phyloP scores from a whole-genome alignment of 2,113 vertebrate species.

The Nyctibius bracteatus region DNA sequence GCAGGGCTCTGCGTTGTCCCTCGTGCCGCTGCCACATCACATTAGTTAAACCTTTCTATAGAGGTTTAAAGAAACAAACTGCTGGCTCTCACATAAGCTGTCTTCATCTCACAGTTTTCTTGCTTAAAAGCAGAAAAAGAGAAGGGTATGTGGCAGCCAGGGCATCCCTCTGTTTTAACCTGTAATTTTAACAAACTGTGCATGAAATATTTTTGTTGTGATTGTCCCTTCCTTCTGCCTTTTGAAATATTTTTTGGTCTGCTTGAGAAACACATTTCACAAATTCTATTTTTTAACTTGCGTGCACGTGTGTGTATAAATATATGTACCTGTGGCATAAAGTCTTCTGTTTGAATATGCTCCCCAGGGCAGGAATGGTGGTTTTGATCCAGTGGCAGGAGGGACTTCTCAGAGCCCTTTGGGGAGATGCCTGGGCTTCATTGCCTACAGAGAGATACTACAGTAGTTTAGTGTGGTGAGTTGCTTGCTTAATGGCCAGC shows the following conservation, averaged over 20 bases:
- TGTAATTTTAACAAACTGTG: background rate
- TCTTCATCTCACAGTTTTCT: background rate
- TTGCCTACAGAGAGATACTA: background rate
- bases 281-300: background rate
- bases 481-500: accelerated
- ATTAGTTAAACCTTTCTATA: background rate
- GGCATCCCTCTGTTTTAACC: background rate
- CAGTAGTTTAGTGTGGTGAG: background rate
- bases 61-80: background rate
- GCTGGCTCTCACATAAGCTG: background rate
- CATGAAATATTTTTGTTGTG: background rate
- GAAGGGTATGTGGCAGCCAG: background rate
- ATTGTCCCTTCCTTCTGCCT: background rate
- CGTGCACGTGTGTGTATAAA: background rate
- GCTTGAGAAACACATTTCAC: background rate
- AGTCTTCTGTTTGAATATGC: background rate
- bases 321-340: background rate
- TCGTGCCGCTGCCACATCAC: background rate
- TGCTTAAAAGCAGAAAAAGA: background rate
- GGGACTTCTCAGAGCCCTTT: background rate
- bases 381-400: background rate
- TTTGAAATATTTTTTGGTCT: background rate
- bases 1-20: background rate
- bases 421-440: background rate
- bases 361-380: background rate